These are phyloP conservation scores for Taurulus bubalis DNA, from an alignment of 2,113 vertebrate genomes.

Conservation along the genomic window DNA sequence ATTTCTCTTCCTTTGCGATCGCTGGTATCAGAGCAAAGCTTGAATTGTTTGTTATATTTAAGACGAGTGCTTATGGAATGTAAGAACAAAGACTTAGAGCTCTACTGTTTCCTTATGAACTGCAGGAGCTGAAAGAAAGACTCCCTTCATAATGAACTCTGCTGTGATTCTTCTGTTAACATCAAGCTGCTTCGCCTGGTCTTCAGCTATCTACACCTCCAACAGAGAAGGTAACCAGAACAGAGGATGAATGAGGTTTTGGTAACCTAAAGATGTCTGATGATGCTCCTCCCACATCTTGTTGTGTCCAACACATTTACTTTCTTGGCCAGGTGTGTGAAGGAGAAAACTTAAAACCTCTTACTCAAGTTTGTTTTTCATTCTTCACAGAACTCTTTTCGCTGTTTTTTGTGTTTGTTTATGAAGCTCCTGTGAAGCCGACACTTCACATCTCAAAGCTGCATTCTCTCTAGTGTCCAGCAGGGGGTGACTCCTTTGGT, in stretches of 20 bases:
- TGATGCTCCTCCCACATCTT: neutral
- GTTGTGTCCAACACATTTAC: too few species aligned
- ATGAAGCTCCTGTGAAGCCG: too few species aligned
- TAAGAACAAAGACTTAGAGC: neutral
- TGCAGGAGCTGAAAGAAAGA: slow-evolving; percentile 49
- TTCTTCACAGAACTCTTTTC: neutral
- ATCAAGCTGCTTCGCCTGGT: slow-evolving; percentile 64
- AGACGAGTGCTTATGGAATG: neutral
- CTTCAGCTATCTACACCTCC: slow-evolving; percentile 44
- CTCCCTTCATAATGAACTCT: slow-evolving; percentile 64
- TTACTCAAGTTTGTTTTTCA: neutral
- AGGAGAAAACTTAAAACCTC: neutral
- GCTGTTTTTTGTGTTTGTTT: too few species aligned
- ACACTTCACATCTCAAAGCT: too few species aligned
- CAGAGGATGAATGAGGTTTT: neutral
- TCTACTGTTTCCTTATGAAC: slow-evolving; percentile 11
- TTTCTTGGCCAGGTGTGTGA: neutral
- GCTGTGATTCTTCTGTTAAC: slow-evolving; percentile 61
- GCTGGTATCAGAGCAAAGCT: neutral
- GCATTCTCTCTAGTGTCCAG: too few species aligned
- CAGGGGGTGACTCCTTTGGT: too few species aligned
- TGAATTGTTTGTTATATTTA: neutral
- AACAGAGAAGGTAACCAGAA: slow-evolving; percentile 70
- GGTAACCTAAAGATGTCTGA: neutral
- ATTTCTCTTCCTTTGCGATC: neutral